Evolutionary conservation across 1,140 invertebrate genomes (phyloP), one percentile per base, ranked within the genome.

Genomic region (Pseudoatta argentina): DNA sequence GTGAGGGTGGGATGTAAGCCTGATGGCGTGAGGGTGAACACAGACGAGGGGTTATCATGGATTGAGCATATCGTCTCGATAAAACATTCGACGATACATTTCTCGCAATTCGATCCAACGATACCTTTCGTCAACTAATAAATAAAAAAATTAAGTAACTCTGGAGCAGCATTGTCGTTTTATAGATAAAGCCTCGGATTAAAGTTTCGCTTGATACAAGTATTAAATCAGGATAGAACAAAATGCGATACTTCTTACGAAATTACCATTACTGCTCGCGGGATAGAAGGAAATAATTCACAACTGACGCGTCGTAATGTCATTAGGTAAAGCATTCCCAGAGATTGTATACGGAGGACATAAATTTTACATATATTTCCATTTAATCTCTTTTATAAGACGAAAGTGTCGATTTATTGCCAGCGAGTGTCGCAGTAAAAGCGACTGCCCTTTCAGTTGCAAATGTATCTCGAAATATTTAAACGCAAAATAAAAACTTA

Each of bases 1-100:
- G 81, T 77, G 39, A 83, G 89, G 89, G 78, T 69, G 87, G 64
- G 39, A 79, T 55, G 88, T 87, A 83, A 83, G 48, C 86, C 73
- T 55, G 78, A 83, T 86, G 82, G 89, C 64, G 73, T 27, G 55
- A 86, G 89, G 89, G 89, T 81, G 73, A 86, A 64, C 61, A 16
- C 39, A 64, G 82, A 76, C 86, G 82, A 59, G 69, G 86, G 88
- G 83, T 88, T 90, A 77, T 73, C 86, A 44, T 16, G 64, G 24
- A 79, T 78, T 53, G 66, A 61, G 39, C 69, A 81, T 44, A 39
- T 75, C 77, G 67, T 63, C 81, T 18, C 71, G 69, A 91, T 87
- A 66, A 78, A 72, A 75, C 71, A 78, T 44, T 44, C 39, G 39
- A 88, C 69, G 78, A 91, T 87, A 91, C 86, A 91, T 88, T 91